Conservation (phyloP, 2,888 invertebrate genomes). For the Deilephila elpenor region DNA sequence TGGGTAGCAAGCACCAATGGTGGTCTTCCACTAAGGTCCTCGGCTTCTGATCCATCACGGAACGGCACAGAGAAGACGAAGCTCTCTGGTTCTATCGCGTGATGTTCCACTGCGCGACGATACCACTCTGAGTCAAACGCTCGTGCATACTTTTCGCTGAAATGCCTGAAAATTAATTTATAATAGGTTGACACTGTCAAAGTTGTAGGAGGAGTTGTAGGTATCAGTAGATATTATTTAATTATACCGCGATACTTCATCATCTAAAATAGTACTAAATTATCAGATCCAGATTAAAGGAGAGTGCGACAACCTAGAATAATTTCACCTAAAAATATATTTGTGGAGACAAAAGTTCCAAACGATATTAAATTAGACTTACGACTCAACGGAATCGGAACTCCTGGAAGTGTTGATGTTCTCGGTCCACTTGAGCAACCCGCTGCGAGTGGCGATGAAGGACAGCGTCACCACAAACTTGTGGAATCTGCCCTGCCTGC, state of each 20-base stretch:
- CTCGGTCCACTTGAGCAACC: constrained; percentile 94
- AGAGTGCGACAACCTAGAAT: no score
- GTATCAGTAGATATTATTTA: no score
- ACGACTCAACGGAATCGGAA: constrained; percentile 88
- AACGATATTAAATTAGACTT: constrained; percentile 59
- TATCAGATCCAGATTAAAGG: no score
- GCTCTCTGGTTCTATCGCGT: constrained; percentile 93
- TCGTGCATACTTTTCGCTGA: constrained; percentile 90
- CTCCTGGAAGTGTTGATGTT: constrained; percentile 78
- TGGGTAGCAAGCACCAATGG: constrained; percentile 95
- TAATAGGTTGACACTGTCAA: no score
- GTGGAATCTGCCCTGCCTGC: constrained; percentile 92
- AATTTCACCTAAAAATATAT: no score
- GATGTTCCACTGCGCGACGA: constrained; percentile 95
- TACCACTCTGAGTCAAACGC: constrained; percentile 97
- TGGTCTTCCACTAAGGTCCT: constrained; percentile 83
- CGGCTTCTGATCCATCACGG: constrained; percentile 84
- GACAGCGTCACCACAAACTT: constrained; percentile 93
- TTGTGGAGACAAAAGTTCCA: no score
- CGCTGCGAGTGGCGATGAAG: constrained; percentile 96
- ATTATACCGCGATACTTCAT: no score
- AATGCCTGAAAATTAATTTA: constrained; percentile 85
- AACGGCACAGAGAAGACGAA: constrained; percentile 96
- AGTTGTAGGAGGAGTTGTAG: no score
- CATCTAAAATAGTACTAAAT: no score